These are phyloP conservation scores for Phylloscopus whistleri DNA, from an alignment of 2,113 vertebrate genomes.

Conservation along the genomic window DNA sequence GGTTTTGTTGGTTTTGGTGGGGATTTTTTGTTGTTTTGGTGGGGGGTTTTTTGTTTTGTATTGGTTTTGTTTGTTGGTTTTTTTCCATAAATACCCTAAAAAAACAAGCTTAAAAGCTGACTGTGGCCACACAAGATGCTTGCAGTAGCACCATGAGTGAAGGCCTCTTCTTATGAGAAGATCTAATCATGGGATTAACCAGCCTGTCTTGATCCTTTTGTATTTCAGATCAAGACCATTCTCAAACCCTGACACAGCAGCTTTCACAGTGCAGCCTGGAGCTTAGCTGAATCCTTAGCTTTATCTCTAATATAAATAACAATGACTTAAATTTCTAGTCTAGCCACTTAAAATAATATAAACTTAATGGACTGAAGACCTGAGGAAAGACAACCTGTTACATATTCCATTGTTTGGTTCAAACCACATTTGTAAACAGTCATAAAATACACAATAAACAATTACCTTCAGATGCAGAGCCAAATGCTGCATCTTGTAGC, in stretches of 20 bases:
- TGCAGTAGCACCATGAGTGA: not conserved
- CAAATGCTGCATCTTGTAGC: not conserved
- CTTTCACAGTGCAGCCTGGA: not conserved
- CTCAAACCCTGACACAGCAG: constrained; percentile 9
- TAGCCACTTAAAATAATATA: not conserved
- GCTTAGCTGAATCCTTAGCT: not conserved
- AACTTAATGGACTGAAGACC: constrained; percentile 10
- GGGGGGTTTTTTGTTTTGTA: no score
- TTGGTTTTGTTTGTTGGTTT: not conserved
- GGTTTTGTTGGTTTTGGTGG: not conserved
- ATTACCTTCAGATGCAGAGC: constrained; percentile 27
- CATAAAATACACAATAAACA: constrained; percentile 30
- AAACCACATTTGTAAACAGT: constrained; percentile 10
- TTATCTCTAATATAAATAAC: constrained; percentile 18
- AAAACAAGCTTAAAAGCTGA: not conserved
- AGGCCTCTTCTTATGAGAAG: not conserved
- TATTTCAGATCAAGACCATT: constrained; percentile 1
- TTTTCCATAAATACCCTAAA: not conserved
- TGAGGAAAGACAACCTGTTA: not conserved
- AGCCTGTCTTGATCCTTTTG: not conserved
- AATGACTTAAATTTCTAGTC: constrained; percentile 18
- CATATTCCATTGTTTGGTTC: constrained; percentile 6
- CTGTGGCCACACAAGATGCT: not conserved
- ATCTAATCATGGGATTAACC: not conserved
- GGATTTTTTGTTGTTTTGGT: no score